Evolutionary conservation across 2,888 invertebrate species (phyloP).

Genomic region (Eupithecia exiguata): DNA sequence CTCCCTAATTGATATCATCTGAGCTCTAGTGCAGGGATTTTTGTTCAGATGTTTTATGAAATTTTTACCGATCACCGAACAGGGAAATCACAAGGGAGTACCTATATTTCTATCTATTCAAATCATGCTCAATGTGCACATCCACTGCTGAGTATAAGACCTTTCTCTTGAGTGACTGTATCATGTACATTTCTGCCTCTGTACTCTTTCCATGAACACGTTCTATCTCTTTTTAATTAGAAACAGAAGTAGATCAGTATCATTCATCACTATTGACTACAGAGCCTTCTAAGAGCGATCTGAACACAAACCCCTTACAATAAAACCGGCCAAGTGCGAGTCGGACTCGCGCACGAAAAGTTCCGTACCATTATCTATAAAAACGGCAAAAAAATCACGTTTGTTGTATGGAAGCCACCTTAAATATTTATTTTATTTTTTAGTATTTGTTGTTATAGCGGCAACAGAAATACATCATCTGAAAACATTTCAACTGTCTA

Average conservation of each 20-base stretch:
- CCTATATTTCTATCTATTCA: background rate
- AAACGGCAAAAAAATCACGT: no score
- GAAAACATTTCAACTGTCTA: no score
- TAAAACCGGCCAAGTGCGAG: no score
- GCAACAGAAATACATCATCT: no score
- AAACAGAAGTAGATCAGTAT: no score
- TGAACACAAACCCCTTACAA: no score
- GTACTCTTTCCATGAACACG: background rate
- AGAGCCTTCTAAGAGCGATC: no score
- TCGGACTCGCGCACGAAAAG: no score
- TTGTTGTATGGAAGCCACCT: no score
- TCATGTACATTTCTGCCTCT: background rate
- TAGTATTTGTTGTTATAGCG: no score
- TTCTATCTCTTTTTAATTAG: background rate
- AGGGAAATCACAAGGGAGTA: background rate
- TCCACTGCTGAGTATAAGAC: background rate
- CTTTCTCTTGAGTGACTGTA: background rate
- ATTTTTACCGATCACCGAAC: background rate
- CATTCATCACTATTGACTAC: background rate
- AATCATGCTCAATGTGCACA: background rate
- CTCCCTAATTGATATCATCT: slow-evolving; percentile 75
- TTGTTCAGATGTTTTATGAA: background rate
- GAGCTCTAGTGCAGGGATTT: slow-evolving; percentile 22
- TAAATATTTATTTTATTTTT: no score
- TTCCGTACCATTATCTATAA: no score